phyloP scores from a whole-genome alignment of 2,888 invertebrate genomes.

The Rhagonycha fulva region DNA sequence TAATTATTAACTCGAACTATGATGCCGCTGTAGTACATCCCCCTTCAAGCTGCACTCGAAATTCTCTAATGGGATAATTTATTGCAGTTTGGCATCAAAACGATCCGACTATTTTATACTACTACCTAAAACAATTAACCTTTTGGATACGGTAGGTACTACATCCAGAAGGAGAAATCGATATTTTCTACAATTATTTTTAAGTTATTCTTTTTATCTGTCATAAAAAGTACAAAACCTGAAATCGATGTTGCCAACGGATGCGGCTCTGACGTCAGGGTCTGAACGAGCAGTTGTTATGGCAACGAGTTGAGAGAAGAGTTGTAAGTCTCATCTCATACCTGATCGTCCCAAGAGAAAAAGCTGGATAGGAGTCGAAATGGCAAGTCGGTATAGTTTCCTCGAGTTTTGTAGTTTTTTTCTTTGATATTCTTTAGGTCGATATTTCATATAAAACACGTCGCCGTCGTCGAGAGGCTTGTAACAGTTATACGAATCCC shows the following conservation, averaged over 20 bases:
- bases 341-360: conserved; percentile 22
- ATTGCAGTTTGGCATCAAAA: neutral
- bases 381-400: conserved; percentile 9
- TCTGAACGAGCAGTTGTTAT: conserved; percentile 46
- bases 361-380: conserved; percentile 17
- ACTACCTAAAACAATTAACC: neutral
- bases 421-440: conserved; percentile 3
- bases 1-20: conserved; percentile 9
- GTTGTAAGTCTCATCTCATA: conserved; percentile 33
- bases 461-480: conserved; percentile 16
- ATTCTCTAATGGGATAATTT: neutral
- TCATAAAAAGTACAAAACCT: conserved; percentile 39
- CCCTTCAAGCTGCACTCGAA: neutral
- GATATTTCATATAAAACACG: conserved; percentile 20
- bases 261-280: conserved; percentile 46
- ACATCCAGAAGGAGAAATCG: neutral
- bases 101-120: no score
- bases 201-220: conserved; percentile 13
- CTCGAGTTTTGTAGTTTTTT: neutral
- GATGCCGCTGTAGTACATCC: neutral
- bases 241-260: conserved; percentile 48
- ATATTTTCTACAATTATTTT: neutral
- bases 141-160: neutral
- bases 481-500: conserved; percentile 44
- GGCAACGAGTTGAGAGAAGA: conserved; percentile 45